Evolutionary conservation across 1,140 invertebrate species (phyloP).

Genomic region (Semibalanus balanoides): DNA sequence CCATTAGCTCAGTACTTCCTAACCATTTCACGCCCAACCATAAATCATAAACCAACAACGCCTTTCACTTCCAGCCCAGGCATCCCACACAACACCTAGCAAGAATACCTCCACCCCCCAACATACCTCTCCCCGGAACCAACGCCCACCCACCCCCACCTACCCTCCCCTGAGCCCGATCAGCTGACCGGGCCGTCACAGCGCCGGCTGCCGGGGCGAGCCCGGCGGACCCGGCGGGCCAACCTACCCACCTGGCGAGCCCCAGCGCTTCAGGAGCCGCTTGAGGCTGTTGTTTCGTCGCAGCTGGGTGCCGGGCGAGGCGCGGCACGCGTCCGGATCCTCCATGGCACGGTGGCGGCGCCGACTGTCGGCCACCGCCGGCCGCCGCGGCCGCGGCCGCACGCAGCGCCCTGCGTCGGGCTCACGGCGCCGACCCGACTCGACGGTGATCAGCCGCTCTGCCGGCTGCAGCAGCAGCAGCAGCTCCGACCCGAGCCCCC

Average conservation of each 20-base stretch:
- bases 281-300: conserved; percentile 43
- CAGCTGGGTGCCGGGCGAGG: conserved; percentile 27
- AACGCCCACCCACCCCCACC: no score
- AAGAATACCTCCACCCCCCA: no score
- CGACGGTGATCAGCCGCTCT: conserved; percentile 3
- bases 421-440: background rate
- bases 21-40: no score
- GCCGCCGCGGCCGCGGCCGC: conserved; percentile 18
- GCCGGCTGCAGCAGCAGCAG: background rate
- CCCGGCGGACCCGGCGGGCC: no score
- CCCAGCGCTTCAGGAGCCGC: conserved; percentile 36
- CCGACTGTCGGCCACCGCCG: conserved; percentile 8
- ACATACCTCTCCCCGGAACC: no score
- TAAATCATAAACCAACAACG: no score
- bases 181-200: background rate
- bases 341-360: background rate
- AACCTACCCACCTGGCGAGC: background rate
- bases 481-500: background rate
- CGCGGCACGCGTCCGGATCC: conserved; percentile 16
- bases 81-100: no score
- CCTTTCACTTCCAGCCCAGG: no score
- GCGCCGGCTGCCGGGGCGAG: no score
- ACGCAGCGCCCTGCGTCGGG: background rate
- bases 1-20: no score
- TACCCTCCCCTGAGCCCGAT: no score